A percentile compares a stretch with the other conserved stretches of the same genome.
phyloP scores from a whole-genome alignment of 2,797 vertebrate species.

The Platyrinchus mystaceus region DNA sequence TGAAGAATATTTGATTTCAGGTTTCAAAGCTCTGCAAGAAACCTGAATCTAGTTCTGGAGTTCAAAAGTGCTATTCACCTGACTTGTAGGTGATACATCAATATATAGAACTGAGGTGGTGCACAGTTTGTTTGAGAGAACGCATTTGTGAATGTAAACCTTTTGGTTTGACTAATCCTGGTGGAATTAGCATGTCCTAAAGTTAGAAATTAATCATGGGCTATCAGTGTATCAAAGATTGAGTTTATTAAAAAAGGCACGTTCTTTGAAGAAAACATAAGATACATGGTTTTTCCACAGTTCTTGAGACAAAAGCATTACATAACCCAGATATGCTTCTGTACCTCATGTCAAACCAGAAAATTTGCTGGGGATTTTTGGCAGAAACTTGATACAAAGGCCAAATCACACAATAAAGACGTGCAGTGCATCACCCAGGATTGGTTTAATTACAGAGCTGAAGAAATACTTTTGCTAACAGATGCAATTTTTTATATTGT shows the following conservation, averaged over 20 bases:
- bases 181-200: not conserved
- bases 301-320: not conserved
- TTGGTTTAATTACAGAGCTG: not conserved
- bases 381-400: not conserved
- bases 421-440: not conserved
- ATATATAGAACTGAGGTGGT: fast-evolving
- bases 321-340: not conserved
- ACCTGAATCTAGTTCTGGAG: not conserved
- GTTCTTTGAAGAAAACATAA: not conserved
- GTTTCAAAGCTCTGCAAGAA: not conserved
- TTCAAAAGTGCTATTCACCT: not conserved
- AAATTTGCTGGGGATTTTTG: not conserved
- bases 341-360: not conserved
- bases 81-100: not conserved
- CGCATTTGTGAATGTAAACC: not conserved
- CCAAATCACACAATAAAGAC: not conserved
- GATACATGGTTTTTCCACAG: not conserved
- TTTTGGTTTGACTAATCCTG: not conserved
- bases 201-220: not conserved
- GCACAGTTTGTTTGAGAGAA: not conserved
- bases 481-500: not conserved
- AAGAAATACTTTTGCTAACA: not conserved
- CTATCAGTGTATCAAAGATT: not conserved
- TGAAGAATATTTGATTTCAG: not conserved
- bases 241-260: not conserved